phyloP scores from a whole-genome alignment of 1,140 invertebrate species.

The Eurytemora carolleeae region DNA sequence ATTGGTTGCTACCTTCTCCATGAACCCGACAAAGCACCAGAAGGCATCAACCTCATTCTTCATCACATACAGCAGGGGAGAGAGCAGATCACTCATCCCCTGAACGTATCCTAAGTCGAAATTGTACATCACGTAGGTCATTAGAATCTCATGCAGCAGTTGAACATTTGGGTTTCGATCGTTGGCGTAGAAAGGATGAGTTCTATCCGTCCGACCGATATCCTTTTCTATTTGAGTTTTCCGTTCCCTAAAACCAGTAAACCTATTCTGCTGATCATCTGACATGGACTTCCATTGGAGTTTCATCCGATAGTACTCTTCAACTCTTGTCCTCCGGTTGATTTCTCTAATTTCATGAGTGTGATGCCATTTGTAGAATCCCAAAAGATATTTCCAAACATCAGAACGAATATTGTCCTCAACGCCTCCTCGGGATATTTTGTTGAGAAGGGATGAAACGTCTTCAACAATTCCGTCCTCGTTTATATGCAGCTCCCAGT shows the following conservation, averaged over 20 bases:
- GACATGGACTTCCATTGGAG: constrained; percentile 84
- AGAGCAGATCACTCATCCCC: constrained; percentile 92
- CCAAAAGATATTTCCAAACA: constrained; percentile 4
- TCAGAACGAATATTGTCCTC: constrained; percentile 26
- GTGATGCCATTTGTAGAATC: neutral
- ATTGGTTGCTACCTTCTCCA: constrained; percentile 64
- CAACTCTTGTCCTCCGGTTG: constrained; percentile 44
- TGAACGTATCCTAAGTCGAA: constrained; percentile 88
- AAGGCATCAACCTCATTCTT: constrained; percentile 86
- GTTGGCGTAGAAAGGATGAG: constrained; percentile 68
- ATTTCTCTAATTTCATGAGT: constrained; percentile 33
- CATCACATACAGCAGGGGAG: constrained; percentile 74
- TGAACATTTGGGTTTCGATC: constrained; percentile 73
- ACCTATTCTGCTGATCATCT: constrained; percentile 55
- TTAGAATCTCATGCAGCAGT: constrained; percentile 70
- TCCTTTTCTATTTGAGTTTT: constrained; percentile 58
- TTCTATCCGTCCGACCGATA: constrained; percentile 84
- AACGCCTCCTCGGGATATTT: constrained; percentile 35
- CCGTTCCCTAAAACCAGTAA: constrained; percentile 16
- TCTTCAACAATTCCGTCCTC: constrained; percentile 40
- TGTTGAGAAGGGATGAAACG: constrained; percentile 30
- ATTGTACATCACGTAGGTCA: constrained; percentile 99
- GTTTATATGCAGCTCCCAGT: constrained; percentile 58
- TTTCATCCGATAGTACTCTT: constrained; percentile 89
- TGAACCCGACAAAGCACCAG: constrained; percentile 99